These are phyloP conservation scores for Gandaritis pyraliata DNA, from an alignment of 2,888 invertebrate species.

Conservation along the genomic window DNA sequence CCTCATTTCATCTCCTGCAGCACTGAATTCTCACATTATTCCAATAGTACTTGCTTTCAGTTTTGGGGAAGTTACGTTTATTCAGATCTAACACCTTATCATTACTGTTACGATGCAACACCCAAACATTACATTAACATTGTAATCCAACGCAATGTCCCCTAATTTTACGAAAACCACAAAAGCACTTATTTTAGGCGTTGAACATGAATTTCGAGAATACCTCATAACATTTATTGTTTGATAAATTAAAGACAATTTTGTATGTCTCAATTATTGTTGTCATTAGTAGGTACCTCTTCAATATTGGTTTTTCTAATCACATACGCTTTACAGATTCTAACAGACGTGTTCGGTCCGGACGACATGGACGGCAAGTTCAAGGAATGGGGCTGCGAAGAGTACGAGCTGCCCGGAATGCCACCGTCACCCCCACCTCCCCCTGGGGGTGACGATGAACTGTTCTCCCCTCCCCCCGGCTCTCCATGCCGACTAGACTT, in stretches of 20 bases:
- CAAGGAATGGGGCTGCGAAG: constrained; percentile 85
- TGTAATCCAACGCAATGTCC: too few relatives aligned
- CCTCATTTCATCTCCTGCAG: constrained; percentile 50
- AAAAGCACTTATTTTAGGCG: too few relatives aligned
- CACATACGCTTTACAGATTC: constrained; percentile 78
- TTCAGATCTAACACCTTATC: too few relatives aligned
- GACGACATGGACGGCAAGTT: constrained; percentile 80
- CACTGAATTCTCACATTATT: constrained; percentile 8
- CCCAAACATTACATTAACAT: too few relatives aligned
- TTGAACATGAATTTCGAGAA: too few relatives aligned
- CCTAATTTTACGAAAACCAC: too few relatives aligned
- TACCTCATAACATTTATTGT: too few relatives aligned
- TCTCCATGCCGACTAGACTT: constrained; percentile 85
- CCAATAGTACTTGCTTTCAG: neutral
- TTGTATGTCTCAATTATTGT: too few relatives aligned
- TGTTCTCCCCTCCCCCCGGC: constrained; percentile 91
- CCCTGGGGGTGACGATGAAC: constrained; percentile 92
- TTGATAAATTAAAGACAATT: too few relatives aligned
- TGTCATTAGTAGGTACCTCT: neutral
- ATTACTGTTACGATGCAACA: too few relatives aligned
- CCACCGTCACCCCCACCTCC: constrained; percentile 89
- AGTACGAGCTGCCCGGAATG: constrained; percentile 90
- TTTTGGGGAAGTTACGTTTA: too few relatives aligned
- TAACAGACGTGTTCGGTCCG: constrained; percentile 91
- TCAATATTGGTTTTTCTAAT: neutral